phyloP scores from a whole-genome alignment of 2,888 invertebrate genomes.

The Rugalucina vietnamica region DNA sequence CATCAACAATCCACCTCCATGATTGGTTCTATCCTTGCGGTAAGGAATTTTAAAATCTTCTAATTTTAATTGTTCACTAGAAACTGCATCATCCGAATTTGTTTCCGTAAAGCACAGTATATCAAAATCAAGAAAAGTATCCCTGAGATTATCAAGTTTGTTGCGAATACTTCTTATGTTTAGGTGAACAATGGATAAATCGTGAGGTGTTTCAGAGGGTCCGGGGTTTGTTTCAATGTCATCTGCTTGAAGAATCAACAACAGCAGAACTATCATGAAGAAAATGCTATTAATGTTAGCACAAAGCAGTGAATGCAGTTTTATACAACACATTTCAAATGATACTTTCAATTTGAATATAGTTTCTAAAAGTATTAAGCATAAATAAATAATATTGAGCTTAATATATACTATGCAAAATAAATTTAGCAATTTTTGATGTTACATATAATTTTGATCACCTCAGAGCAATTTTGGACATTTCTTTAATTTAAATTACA shows the following conservation, averaged over 20 bases:
- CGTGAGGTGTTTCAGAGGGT: background rate
- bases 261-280: background rate
- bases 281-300: no score
- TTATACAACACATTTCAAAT: no score
- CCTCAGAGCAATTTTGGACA: no score
- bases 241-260: slow-evolving; percentile 6
- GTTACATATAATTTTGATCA: no score
- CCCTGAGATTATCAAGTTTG: slow-evolving; percentile 7
- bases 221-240: slow-evolving; percentile 1
- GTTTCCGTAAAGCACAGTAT: slow-evolving; percentile 24
- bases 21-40: background rate
- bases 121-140: slow-evolving; percentile 30
- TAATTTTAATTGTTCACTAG: background rate
- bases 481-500: no score
- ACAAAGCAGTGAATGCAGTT: no score
- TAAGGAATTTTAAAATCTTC: background rate
- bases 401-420: no score
- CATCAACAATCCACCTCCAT: background rate
- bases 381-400: no score
- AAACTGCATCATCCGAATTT: background rate
- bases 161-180: slow-evolving; percentile 27
- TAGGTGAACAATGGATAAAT: background rate
- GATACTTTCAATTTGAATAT: no score
- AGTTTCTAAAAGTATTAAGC: no score
- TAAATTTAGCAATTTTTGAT: no score